Evolutionary conservation across 1,140 invertebrate species (phyloP).

Genomic region (Caenorhabditis latens): DNA sequence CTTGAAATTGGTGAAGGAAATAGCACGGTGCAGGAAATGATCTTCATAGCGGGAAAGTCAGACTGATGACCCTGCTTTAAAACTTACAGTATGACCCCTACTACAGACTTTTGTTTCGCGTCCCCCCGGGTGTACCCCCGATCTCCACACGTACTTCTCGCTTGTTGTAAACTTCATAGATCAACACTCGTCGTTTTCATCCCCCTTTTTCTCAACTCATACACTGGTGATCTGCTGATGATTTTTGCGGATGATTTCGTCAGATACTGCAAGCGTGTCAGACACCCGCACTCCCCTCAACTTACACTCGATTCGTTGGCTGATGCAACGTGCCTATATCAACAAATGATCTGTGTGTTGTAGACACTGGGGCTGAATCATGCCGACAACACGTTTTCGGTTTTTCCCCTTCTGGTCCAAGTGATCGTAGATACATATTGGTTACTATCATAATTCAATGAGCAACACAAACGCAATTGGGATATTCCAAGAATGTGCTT

Average conservation of each 20-base stretch:
- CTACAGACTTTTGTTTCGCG: not conserved
- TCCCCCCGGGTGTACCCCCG: not conserved
- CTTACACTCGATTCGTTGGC: slow-evolving; percentile 10
- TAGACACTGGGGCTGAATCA: slow-evolving; percentile 5
- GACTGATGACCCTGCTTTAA: not conserved
- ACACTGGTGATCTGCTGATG: slow-evolving; percentile 13
- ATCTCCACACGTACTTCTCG: slow-evolving; percentile 5
- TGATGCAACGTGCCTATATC: slow-evolving; percentile 52
- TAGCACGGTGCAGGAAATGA: too few species aligned
- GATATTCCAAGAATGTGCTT: not conserved
- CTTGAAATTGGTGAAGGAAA: too few species aligned
- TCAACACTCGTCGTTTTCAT: not conserved
- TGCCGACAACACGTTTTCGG: slow-evolving; percentile 37
- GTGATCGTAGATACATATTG: too few species aligned
- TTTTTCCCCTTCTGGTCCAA: not conserved
- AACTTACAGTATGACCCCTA: not conserved
- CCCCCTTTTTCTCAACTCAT: not conserved
- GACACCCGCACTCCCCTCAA: slow-evolving; percentile 10
- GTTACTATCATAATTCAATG: too few species aligned
- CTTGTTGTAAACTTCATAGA: slow-evolving; percentile 26
- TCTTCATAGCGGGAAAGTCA: too few species aligned
- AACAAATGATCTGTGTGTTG: slow-evolving; percentile 54
- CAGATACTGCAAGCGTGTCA: slow-evolving; percentile 52
- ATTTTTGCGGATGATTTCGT: slow-evolving; percentile 45
- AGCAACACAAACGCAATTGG: not conserved